These are phyloP conservation scores for Polydrusus pterygomalis DNA, from an alignment of 2,888 invertebrate genomes.

Conservation along the genomic window DNA sequence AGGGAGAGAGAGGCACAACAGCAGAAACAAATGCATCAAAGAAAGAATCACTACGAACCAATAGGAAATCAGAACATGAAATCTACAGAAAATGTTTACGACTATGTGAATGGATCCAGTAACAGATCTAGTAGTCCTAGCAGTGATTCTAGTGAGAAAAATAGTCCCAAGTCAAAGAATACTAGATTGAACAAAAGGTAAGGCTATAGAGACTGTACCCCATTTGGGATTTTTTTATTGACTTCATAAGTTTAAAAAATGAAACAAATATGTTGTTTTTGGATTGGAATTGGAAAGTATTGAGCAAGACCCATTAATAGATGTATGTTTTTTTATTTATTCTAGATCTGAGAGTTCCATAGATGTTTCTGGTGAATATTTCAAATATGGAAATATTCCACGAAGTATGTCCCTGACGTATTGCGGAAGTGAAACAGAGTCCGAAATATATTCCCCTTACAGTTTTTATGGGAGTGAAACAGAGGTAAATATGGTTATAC, in stretches of 20 bases:
- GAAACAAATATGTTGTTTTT: no score
- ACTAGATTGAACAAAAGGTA: conserved; percentile 64
- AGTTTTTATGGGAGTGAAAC: conserved; percentile 82
- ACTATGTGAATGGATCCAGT: conserved; percentile 76
- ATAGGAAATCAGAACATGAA: conserved; percentile 63
- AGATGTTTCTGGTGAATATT: conserved; percentile 74
- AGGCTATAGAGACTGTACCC: no score
- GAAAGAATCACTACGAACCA: conserved; percentile 65
- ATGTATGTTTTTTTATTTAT: no score
- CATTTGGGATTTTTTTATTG: no score
- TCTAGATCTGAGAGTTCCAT: conserved; percentile 74
- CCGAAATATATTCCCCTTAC: conserved; percentile 88
- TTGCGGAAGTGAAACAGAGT: conserved; percentile 89
- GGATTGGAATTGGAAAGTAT: no score
- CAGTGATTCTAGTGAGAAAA: conserved; percentile 77
- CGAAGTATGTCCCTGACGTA: conserved; percentile 84
- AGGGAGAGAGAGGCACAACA: conserved; percentile 83
- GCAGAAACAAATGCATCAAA: conserved; percentile 70
- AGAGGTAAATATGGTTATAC: conserved; percentile 64
- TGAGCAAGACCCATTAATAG: no score
- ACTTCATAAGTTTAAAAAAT: no score
- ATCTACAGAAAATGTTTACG: conserved; percentile 77
- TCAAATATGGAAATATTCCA: conserved; percentile 77
- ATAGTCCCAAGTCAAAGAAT: conserved; percentile 67
- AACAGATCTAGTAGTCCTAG: conserved; percentile 81